phyloP scores from a whole-genome alignment of 2,113 vertebrate species.

The Ptilorrhoa leucosticta region DNA sequence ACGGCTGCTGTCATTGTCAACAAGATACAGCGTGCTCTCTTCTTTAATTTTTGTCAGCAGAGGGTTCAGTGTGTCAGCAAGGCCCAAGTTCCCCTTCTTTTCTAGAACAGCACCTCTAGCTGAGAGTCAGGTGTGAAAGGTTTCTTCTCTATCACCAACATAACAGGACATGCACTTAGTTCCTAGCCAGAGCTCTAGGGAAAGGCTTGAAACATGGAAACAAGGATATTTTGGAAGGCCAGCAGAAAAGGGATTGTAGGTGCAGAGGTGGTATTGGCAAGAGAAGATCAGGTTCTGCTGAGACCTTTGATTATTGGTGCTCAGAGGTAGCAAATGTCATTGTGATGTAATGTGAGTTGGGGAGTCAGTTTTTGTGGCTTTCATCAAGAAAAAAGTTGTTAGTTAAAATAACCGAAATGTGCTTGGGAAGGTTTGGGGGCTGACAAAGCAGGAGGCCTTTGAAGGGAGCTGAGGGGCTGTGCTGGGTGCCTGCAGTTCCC shows the following conservation, averaged over 20 bases:
- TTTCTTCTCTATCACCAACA: not conserved
- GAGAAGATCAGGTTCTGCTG: not conserved
- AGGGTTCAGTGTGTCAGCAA: conserved; percentile 1
- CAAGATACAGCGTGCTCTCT: conserved; percentile 68
- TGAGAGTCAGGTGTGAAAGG: not conserved
- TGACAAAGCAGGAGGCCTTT: not conserved
- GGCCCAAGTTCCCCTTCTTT: conserved; percentile 1
- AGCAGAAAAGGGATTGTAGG: not conserved
- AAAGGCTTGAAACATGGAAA: not conserved
- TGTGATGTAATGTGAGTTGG: not conserved
- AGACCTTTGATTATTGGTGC: not conserved
- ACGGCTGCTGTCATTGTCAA: conserved; percentile 77
- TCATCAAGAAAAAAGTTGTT: not conserved
- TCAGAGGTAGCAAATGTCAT: not conserved
- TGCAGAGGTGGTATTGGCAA: not conserved
- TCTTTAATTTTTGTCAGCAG: conserved; percentile 45
- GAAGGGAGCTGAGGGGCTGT: not conserved
- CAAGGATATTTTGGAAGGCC: not conserved
- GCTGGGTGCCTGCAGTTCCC: not conserved
- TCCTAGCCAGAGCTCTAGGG: not conserved
- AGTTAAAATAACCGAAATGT: not conserved
- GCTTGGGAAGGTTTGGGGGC: not conserved
- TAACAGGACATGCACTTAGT: not conserved
- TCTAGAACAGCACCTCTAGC: not conserved
- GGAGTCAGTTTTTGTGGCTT: not conserved